Evolutionary conservation across 2,113 vertebrate species (phyloP).

Genomic region (Pelmatolapia mariae): DNA sequence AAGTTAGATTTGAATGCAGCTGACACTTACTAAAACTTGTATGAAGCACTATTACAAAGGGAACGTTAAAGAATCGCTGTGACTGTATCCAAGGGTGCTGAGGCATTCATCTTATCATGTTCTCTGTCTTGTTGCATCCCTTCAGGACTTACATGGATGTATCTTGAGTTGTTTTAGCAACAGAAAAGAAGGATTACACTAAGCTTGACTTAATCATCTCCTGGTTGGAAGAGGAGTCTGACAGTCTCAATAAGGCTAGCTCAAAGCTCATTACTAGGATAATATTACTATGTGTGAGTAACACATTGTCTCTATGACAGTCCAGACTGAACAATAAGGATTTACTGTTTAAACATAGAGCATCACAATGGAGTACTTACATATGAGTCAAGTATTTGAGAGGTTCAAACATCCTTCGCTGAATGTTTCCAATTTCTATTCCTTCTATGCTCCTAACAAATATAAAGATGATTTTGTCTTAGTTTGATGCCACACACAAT

Average conservation of each 20-base stretch:
- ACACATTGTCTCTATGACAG: background rate
- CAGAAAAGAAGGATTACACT: background rate
- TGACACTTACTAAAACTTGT: background rate
- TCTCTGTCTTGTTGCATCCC: background rate
- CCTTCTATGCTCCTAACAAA: constrained; percentile 87
- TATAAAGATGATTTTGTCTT: constrained; percentile 14
- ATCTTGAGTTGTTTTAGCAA: background rate
- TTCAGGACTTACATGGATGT: background rate
- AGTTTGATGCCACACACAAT: background rate
- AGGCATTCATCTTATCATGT: background rate
- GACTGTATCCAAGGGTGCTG: background rate
- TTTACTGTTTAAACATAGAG: background rate
- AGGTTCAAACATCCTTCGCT: constrained; percentile 89
- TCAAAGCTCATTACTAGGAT: background rate
- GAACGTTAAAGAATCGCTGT: background rate
- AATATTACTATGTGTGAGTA: background rate
- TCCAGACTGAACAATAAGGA: background rate
- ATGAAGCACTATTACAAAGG: background rate
- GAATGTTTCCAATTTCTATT: constrained; percentile 90
- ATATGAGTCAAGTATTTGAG: constrained; percentile 90
- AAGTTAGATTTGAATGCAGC: background rate
- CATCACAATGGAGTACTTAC: constrained; percentile 72
- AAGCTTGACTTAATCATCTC: background rate
- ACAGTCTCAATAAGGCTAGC: background rate
- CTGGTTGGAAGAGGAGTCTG: background rate